These are phyloP conservation scores for Marisa cornuarietis DNA, from an alignment of 1,140 invertebrate genomes.

Conservation along the genomic window DNA sequence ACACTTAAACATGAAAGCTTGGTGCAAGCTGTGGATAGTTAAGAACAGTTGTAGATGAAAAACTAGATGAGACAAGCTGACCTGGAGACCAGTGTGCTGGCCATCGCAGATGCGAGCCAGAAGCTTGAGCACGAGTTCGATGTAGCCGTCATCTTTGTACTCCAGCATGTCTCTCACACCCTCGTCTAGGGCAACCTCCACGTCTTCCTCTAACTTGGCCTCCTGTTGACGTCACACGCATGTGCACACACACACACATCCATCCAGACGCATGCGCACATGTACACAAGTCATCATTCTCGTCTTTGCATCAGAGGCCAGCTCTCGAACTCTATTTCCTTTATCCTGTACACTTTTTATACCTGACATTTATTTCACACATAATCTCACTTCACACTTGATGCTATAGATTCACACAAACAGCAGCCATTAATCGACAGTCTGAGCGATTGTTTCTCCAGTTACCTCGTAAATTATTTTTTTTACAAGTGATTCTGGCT, in stretches of 20 bases:
- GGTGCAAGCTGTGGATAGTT: background rate
- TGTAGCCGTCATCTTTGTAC: slow-evolving; percentile 64
- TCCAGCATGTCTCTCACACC: slow-evolving; percentile 57
- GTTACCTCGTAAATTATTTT: no score
- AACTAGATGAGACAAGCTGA: slow-evolving; percentile 24
- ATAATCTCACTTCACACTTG: no score
- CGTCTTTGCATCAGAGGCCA: no score
- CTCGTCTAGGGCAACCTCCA: slow-evolving; percentile 47
- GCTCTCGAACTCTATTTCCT: no score
- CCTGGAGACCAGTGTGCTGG: slow-evolving; percentile 64
- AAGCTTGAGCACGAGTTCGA: slow-evolving; percentile 63
- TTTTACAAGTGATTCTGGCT: no score
- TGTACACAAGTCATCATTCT: background rate
- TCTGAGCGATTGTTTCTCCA: no score
- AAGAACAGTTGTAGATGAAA: background rate
- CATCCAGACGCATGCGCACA: background rate
- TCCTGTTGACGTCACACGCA: slow-evolving; percentile 22
- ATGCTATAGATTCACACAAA: no score
- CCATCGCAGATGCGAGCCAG: slow-evolving; percentile 65
- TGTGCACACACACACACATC: slow-evolving; percentile 5
- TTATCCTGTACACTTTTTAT: no score
- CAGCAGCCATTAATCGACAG: no score
- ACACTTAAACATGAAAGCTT: background rate
- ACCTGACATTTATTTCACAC: no score
- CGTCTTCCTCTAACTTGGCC: slow-evolving; percentile 38